phyloP scores from a whole-genome alignment of 1,140 invertebrate genomes.

The Drosophila nikananu region DNA sequence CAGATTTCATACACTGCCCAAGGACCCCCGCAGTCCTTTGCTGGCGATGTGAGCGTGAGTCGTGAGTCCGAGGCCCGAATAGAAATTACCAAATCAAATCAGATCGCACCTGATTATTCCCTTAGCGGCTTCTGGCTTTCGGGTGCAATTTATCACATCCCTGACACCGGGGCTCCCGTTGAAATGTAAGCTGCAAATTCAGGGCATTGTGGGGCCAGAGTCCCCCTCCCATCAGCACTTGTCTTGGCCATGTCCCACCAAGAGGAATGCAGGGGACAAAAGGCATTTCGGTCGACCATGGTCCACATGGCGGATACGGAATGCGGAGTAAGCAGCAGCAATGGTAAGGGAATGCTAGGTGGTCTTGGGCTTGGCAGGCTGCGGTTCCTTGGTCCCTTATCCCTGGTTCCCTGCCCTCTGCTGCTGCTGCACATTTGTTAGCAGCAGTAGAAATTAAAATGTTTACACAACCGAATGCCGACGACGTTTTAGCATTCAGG shows the following conservation, averaged over 20 bases:
- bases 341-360: slow-evolving; percentile 37
- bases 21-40: slow-evolving; percentile 37
- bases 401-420: slow-evolving; percentile 1
- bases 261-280: slow-evolving; percentile 20
- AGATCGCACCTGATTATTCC: slow-evolving; percentile 42
- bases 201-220: slow-evolving; percentile 47
- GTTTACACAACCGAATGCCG: slow-evolving; percentile 80
- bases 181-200: slow-evolving; percentile 66
- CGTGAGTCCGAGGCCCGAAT: slow-evolving; percentile 3
- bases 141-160: slow-evolving; percentile 53
- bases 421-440: slow-evolving; percentile 71
- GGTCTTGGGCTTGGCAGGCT: slow-evolving; percentile 55
- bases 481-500: slow-evolving; percentile 73
- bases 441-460: slow-evolving; percentile 78
- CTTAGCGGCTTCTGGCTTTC: background rate
- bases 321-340: slow-evolving; percentile 5
- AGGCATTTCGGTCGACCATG: slow-evolving; percentile 66
- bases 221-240: slow-evolving; percentile 31
- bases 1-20: slow-evolving; percentile 70
- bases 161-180: slow-evolving; percentile 29
- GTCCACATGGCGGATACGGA: slow-evolving; percentile 62
- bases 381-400: slow-evolving; percentile 44
- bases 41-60: slow-evolving; percentile 59
- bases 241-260: slow-evolving; percentile 34
- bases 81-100: slow-evolving; percentile 34